Evolutionary conservation across 2,797 vertebrate species (phyloP).

Genomic region (Aldrovandia affinis): DNA sequence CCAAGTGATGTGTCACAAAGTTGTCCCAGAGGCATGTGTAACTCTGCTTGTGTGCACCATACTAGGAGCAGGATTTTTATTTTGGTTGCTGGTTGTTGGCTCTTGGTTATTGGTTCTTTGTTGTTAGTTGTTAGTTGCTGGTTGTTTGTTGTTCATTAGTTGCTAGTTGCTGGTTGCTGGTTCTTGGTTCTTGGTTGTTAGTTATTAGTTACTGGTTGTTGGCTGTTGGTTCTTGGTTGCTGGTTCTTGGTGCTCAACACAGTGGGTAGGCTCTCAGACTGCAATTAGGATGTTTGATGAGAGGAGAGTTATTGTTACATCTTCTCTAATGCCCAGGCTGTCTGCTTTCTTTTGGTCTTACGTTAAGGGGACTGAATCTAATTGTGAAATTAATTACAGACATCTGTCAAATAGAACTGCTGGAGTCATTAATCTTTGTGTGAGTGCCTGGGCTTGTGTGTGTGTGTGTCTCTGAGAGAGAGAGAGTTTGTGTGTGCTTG

Average conservation of each 20-base stretch:
- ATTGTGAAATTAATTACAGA: conserved; percentile 43
- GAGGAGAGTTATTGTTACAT: conserved; percentile 39
- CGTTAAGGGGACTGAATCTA: conserved; percentile 25
- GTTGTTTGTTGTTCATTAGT: too few species aligned
- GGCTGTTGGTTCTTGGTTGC: background rate
- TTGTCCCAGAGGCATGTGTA: too few species aligned
- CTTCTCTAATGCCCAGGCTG: conserved; percentile 32
- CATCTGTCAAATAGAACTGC: conserved; percentile 36
- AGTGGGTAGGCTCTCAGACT: conserved; percentile 26
- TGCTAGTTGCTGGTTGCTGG: background rate
- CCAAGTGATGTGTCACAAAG: too few species aligned
- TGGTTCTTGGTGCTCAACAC: background rate
- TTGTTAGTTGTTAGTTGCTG: too few species aligned
- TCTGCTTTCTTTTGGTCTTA: conserved; percentile 24
- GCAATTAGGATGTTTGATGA: conserved; percentile 46
- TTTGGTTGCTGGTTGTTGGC: too few species aligned
- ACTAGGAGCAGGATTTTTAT: too few species aligned
- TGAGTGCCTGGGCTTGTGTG: background rate
- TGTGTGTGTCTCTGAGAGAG: conserved; percentile 1
- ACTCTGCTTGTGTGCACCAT: too few species aligned
- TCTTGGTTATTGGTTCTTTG: too few species aligned
- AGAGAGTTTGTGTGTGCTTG: background rate
- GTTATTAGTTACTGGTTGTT: too few species aligned
- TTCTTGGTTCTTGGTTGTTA: too few species aligned
- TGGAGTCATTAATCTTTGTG: background rate